Conservation (phyloP, 2,113 vertebrate species). For the Propithecus coquereli region DNA sequence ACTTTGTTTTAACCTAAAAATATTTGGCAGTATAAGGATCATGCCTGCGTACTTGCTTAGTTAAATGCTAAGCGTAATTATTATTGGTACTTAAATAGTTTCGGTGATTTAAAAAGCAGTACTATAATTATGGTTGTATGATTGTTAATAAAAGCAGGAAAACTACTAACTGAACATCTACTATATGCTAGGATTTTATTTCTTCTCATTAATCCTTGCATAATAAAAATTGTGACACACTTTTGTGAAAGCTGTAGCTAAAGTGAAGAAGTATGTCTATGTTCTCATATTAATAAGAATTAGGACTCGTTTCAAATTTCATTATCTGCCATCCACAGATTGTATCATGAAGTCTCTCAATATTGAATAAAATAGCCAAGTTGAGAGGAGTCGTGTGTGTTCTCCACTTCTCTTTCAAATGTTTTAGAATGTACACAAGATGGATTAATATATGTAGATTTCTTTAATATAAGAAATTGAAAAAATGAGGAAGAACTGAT, state of each 20-base stretch:
- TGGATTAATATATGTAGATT: background rate
- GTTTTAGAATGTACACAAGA: background rate
- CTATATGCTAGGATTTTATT: background rate
- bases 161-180: background rate
- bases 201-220: background rate
- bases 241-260: background rate
- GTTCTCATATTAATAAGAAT: background rate
- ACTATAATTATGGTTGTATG: background rate
- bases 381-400: background rate
- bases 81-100: background rate
- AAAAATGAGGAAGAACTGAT: background rate
- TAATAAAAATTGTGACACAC: background rate
- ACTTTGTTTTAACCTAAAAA: background rate
- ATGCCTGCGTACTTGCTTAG: background rate
- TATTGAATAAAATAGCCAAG: background rate
- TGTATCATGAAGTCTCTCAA: background rate
- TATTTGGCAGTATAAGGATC: background rate
- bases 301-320: background rate
- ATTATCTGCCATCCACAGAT: background rate
- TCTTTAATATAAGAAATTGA: background rate
- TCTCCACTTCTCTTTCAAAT: background rate
- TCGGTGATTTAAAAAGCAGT: background rate
- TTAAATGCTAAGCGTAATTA: background rate
- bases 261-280: background rate
- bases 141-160: background rate